Evolutionary conservation across 2,797 vertebrate genomes (phyloP).

Genomic region (Crax fasciolata): DNA sequence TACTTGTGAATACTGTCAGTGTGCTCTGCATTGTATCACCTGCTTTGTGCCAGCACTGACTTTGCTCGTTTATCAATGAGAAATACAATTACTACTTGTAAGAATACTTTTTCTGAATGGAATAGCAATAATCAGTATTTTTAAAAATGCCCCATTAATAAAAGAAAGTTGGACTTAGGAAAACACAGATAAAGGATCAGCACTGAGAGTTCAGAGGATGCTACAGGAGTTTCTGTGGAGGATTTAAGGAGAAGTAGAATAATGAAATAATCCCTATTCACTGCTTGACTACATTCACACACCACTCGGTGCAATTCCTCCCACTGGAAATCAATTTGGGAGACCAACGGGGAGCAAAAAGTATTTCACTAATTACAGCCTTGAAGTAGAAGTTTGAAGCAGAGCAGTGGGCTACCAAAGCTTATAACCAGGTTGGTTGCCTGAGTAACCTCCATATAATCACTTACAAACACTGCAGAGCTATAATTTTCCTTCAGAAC

Average conservation of each 20-base stretch:
- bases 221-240: neutral
- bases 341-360: constrained; percentile 48
- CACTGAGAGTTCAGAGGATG: neutral
- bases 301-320: neutral
- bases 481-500: constrained; percentile 64
- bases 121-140: neutral
- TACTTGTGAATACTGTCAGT: neutral
- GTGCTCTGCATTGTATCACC: neutral
- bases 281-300: neutral
- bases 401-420: constrained; percentile 52
- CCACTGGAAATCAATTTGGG: constrained; percentile 12
- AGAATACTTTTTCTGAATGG: neutral
- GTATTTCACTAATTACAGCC: constrained; percentile 59
- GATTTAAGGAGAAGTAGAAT: neutral
- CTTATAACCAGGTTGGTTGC: constrained; percentile 46
- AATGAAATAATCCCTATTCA: neutral
- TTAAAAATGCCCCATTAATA: neutral
- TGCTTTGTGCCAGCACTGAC: neutral
- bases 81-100: neutral
- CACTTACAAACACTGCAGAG: constrained; percentile 29
- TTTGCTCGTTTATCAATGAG: neutral
- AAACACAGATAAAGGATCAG: neutral
- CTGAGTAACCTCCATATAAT: constrained; percentile 67
- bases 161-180: neutral
- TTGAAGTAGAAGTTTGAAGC: constrained; percentile 44